These are phyloP conservation scores for Drosophila melanogaster DNA, from an alignment of 1,140 invertebrate species.

Conservation along the genomic window Release_6_plus_ISO1_MT NC_004354.4:13860001-13860500, in stretches of 20 bases:
- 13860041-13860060: conserved; percentile 37
- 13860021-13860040: not conserved
- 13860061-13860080: conserved; percentile 28
- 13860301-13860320: conserved; percentile 80
- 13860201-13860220: conserved; percentile 42
- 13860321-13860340: conserved; percentile 78
- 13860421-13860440: conserved; percentile 21
- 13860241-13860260: conserved; percentile 24
- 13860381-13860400: conserved; percentile 18
- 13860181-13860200: conserved; percentile 34
- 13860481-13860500: conserved; percentile 2
- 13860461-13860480: conserved; percentile 36
- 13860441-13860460: conserved; percentile 31
- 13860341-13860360: conserved; percentile 26
- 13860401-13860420: conserved; percentile 25
- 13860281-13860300: conserved; percentile 83
- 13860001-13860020: conserved; percentile 1
- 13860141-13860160: conserved; percentile 6
- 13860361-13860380: not conserved
- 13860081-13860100: conserved; percentile 3
- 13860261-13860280: conserved; percentile 75
- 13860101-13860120: not conserved
- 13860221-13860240: conserved; percentile 51
- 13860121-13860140: conserved; percentile 17
- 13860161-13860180: conserved; percentile 4